Conservation (phyloP, 2,888 invertebrate species). For the Adelphocoris suturalis region DNA sequence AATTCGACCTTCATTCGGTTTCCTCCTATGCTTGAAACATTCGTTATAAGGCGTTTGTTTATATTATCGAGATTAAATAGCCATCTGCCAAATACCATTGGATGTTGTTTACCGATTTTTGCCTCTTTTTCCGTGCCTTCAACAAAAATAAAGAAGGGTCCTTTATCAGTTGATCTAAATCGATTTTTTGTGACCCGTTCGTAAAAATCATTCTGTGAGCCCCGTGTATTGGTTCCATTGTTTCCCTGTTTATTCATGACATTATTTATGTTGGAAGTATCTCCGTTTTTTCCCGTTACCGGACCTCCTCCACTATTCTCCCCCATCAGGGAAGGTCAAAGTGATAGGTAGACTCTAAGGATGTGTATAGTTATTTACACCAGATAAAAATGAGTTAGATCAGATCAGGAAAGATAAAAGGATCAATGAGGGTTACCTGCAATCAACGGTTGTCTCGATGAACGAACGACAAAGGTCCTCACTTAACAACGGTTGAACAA, state of each 20-base stretch:
- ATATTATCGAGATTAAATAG: slow-evolving; percentile 7
- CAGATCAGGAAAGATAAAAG: not conserved
- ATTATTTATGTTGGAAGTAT: not conserved
- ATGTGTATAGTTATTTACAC: not conserved
- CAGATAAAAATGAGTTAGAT: not conserved
- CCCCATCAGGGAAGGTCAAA: slow-evolving; percentile 23
- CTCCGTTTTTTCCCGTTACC: not conserved
- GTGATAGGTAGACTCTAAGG: not conserved
- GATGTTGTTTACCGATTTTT: slow-evolving; percentile 23
- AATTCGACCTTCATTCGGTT: slow-evolving; percentile 43
- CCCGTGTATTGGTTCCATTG: not conserved
- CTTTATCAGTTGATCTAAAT: slow-evolving; percentile 35
- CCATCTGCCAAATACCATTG: slow-evolving; percentile 39
- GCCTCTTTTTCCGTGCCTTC: not conserved
- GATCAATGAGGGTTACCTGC: not conserved
- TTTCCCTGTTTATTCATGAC: not conserved
- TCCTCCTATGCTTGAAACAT: slow-evolving; percentile 11
- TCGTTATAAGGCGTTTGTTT: slow-evolving; percentile 12
- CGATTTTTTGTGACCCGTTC: slow-evolving; percentile 4
- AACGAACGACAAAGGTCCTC: not conserved
- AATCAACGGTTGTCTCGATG: slow-evolving; percentile 8
- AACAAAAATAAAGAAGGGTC: slow-evolving; percentile 20
- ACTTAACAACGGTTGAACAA: not conserved
- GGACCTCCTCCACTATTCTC: not conserved
- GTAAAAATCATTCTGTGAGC: not conserved